Conservation (phyloP, 2,888 invertebrate genomes). For the Xylota segnis region DNA sequence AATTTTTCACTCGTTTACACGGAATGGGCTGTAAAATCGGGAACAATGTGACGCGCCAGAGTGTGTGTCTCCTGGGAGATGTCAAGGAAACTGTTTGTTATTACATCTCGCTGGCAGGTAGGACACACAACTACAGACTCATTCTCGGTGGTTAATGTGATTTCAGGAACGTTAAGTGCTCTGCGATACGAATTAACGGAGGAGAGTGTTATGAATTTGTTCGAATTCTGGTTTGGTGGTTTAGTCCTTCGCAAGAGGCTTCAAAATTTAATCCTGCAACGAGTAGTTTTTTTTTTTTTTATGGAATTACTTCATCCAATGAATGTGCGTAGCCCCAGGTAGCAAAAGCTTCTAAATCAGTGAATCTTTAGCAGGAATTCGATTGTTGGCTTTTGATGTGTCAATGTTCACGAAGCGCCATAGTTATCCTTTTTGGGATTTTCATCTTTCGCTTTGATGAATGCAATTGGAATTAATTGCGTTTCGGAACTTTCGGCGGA, state of each 20-base stretch:
- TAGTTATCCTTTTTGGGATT: not conserved
- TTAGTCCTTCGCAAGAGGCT: not conserved
- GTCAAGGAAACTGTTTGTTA: conserved; percentile 1
- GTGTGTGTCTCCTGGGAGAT: not conserved
- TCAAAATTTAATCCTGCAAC: not conserved
- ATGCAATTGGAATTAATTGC: conserved; percentile 11
- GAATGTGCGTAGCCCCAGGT: not conserved
- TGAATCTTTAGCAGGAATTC: not conserved
- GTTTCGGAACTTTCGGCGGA: not conserved
- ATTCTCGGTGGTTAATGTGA: conserved; percentile 33
- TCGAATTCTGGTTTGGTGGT: not conserved
- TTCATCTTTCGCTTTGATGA: not conserved
- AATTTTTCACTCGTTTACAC: conserved; percentile 21
- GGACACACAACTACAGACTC: not conserved
- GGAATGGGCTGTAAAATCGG: conserved; percentile 8
- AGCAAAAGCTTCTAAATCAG: not conserved
- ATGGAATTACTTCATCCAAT: too few relatives aligned
- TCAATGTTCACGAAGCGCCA: not conserved
- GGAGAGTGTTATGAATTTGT: conserved; percentile 6
- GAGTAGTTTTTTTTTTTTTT: not conserved
- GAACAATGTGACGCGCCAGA: conserved; percentile 5
- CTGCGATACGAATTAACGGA: conserved; percentile 31
- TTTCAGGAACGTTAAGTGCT: conserved; percentile 34
- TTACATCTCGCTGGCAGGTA: not conserved
- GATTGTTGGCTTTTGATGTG: not conserved